phyloP scores from a whole-genome alignment of 2,888 invertebrate species.

The Vesta saturnalis region DNA sequence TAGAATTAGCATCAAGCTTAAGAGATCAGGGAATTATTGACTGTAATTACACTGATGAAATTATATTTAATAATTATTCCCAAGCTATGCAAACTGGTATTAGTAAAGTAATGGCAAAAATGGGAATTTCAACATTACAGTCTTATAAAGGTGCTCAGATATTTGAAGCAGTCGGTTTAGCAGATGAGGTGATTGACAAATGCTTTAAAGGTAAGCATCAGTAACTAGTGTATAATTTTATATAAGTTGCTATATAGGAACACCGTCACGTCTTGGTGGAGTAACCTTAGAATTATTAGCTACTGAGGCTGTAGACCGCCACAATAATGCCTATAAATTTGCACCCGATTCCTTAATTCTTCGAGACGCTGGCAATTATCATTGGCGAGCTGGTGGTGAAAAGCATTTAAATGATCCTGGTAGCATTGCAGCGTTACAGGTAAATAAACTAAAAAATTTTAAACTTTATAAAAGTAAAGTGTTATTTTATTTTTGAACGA shows the following conservation, averaged over 20 bases:
- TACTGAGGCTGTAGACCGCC: slow-evolving; percentile 84
- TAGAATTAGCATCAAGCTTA: slow-evolving; percentile 89
- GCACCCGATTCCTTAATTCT: slow-evolving; percentile 77
- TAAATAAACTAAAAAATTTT: slow-evolving; percentile 50
- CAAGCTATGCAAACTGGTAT: slow-evolving; percentile 71
- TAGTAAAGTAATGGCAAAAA: slow-evolving; percentile 95
- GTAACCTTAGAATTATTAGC: slow-evolving; percentile 89
- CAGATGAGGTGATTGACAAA: slow-evolving; percentile 90
- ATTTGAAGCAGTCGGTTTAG: slow-evolving; percentile 97
- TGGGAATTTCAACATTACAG: slow-evolving; percentile 99
- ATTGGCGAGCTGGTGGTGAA: slow-evolving; percentile 98
- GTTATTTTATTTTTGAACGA: too few relatives aligned
- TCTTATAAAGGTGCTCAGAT: slow-evolving; percentile 99
- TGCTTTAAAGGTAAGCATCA: slow-evolving; percentile 76
- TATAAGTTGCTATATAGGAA: slow-evolving; percentile 56
- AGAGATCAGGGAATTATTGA: slow-evolving; percentile 88
- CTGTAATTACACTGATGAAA: slow-evolving; percentile 77
- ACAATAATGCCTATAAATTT: slow-evolving; percentile 77
- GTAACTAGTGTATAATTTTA: background rate
- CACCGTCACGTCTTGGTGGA: slow-evolving; percentile 83
- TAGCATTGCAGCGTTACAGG: slow-evolving; percentile 79
- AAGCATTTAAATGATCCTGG: slow-evolving; percentile 97
- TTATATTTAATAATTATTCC: slow-evolving; percentile 87
- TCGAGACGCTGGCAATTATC: slow-evolving; percentile 88
- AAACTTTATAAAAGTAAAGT: background rate